Base-by-base conservation (phyloP, 2,113 vertebrate species). In the Phaetusa simplex region DNA sequence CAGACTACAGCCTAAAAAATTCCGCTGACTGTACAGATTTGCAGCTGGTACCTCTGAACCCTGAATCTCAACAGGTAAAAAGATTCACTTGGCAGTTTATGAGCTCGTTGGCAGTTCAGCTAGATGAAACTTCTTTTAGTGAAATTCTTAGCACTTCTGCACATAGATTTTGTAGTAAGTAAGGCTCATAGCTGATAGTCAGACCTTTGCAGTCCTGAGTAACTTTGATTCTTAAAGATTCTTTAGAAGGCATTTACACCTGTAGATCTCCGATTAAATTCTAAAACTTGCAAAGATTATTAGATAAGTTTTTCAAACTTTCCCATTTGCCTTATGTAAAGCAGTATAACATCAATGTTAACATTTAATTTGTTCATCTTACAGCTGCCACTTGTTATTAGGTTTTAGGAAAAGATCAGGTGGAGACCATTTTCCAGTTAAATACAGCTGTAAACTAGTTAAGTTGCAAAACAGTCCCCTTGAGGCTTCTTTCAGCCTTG, bases 61-160 rank as follows among this genome's bases (percentile, higher is more conserved):
- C 97, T 53, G 97, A 97, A 91, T 95, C 97, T 29, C 98, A 98
- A 70, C 99, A 99, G 99, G 99, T 99, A 97, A 98, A 97, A 98
- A 84, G 7, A 6, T 34, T 73, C 22, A 64, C 29, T 43, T 22
- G 24, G n/a, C 52, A n/a, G 6, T 78, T 92, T 72, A 53, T 53
- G 59, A 66, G 56, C 12, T 76, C 3, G 1, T 56, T 62, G 65
- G 14, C 18, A 69, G 40, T 17, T 40, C 34, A 58, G 38, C 14
- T 55, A 79, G 42, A 30, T 50, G 8, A 36, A n/a, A n/a, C 32
- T 27, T 66, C 32, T 59, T 47, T 79, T 72, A 59, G 19, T 73
- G 36, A 76, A 64, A 76, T 49, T n/a, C 27, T 69, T 82, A 86
- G n/a, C 29, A 29, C 17, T 62, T 58, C 24, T 20, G 21, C 18